Evolutionary conservation across 2,113 vertebrate species (phyloP).

Genomic region (Gnathochromis pfefferi): DNA sequence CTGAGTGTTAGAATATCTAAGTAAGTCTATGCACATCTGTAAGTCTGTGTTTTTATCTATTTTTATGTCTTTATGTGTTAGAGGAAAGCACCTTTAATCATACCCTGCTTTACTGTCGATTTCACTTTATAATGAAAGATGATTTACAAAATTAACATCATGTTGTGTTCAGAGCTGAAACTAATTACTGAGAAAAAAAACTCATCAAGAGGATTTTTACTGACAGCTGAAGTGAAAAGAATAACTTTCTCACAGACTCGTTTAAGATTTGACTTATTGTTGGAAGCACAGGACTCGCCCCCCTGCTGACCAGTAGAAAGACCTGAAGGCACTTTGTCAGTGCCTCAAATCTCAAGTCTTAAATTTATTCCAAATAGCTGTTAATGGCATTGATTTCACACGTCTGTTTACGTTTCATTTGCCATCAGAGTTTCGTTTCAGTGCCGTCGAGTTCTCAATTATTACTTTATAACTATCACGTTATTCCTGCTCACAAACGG

Average conservation of each 20-base stretch:
- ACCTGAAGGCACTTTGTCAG: neutral
- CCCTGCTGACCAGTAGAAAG: neutral
- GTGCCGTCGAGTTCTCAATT: neutral
- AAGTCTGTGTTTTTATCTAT: neutral
- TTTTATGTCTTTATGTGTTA: neutral
- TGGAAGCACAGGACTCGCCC: fast-evolving
- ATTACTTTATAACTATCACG: neutral
- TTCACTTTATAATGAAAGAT: neutral
- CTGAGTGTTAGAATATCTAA: neutral
- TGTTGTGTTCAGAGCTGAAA: neutral
- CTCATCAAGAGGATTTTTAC: neutral
- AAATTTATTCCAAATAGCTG: neutral
- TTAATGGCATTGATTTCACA: neutral
- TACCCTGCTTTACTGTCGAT: neutral
- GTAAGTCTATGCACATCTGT: neutral
- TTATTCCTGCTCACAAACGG: neutral
- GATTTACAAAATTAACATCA: neutral
- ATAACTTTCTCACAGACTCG: neutral
- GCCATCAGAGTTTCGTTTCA: fast-evolving
- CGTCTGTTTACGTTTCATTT: neutral
- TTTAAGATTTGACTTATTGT: neutral
- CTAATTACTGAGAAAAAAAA: neutral
- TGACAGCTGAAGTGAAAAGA: neutral
- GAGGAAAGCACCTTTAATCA: neutral
- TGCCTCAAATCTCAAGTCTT: neutral